Evolutionary conservation across 2,113 vertebrate species (phyloP).

Genomic region (Pedetes capensis): DNA sequence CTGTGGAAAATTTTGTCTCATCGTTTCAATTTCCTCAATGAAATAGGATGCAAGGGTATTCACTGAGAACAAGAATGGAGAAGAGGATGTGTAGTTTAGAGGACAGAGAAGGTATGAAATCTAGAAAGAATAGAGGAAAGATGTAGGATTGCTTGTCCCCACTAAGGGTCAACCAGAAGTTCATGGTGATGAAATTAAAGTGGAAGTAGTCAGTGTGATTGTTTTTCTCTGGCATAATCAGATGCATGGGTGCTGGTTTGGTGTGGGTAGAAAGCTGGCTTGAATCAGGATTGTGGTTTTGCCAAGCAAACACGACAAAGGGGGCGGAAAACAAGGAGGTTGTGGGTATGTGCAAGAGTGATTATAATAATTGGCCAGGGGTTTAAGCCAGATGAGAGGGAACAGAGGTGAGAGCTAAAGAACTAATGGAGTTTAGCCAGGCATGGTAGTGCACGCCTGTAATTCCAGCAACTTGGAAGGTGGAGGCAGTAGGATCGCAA

Average conservation of each 20-base stretch:
- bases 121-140: background rate
- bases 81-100: background rate
- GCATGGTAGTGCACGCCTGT: no score
- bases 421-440: no score
- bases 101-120: background rate
- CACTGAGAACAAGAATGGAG: background rate
- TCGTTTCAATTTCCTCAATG: background rate
- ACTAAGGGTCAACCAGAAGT: background rate
- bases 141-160: background rate
- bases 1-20: background rate
- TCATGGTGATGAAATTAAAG: background rate
- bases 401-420: background rate
- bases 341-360: background rate
- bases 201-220: background rate
- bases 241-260: background rate
- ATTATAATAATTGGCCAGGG: background rate
- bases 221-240: background rate
- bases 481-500: no score
- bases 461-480: no score
- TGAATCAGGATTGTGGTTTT: background rate
- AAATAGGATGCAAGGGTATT: background rate
- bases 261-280: background rate
- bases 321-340: background rate
- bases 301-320: background rate
- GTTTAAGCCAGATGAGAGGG: background rate